Evolutionary conservation across 2,888 invertebrate genomes (phyloP).

Genomic region (Cryptus armator): DNA sequence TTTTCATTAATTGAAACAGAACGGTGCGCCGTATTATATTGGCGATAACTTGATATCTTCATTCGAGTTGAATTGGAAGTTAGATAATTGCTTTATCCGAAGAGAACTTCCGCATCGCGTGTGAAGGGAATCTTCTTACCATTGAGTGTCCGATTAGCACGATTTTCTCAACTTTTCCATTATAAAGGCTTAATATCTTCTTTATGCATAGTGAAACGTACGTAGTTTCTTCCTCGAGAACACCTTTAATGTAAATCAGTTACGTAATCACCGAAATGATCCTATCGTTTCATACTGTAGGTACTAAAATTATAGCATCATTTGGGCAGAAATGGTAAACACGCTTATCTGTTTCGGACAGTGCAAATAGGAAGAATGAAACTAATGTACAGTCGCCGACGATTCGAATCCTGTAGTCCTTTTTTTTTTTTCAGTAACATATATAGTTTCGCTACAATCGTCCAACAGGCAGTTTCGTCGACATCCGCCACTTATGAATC

Average conservation of each 20-base stretch:
- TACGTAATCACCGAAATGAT: background rate
- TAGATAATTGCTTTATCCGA: background rate
- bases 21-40: background rate
- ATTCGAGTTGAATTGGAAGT: background rate
- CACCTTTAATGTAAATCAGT: conserved; percentile 82
- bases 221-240: conserved; percentile 91
- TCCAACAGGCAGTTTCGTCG: no score
- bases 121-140: conserved; percentile 86
- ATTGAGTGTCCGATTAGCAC: conserved; percentile 98
- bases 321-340: no score
- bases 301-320: no score
- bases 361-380: no score
- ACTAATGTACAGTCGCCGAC: no score
- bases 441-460: no score
- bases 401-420: no score
- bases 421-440: no score
- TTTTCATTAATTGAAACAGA: no score
- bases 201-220: conserved; percentile 91
- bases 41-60: background rate
- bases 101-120: background rate
- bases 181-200: conserved; percentile 92
- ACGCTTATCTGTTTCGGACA: no score
- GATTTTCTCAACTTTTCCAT: conserved; percentile 87
- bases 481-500: no score
- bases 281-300: no score